Evolutionary conservation across 2,888 invertebrate species (phyloP).

Genomic region (Hedychridium roseum): DNA sequence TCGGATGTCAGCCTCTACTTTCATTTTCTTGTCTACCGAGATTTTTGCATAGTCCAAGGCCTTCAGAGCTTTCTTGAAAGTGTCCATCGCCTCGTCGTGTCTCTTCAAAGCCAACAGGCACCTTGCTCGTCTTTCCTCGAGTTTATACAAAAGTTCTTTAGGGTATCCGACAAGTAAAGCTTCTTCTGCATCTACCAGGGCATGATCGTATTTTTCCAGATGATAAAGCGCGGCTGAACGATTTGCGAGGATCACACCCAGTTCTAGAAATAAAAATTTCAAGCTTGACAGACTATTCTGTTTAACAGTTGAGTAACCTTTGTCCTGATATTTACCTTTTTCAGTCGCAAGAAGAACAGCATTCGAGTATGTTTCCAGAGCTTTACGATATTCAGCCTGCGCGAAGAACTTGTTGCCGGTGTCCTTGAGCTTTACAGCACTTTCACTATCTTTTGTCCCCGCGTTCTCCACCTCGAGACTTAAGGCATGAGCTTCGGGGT

Average conservation of each 20-base stretch:
- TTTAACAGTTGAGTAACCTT: not conserved
- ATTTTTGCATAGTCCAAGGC: conserved; percentile 74
- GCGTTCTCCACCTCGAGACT: conserved; percentile 66
- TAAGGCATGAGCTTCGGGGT: conserved; percentile 64
- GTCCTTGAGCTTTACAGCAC: conserved; percentile 73
- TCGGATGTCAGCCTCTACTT: conserved; percentile 73
- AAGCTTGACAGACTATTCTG: not conserved
- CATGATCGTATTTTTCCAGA: conserved; percentile 72
- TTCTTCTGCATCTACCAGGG: conserved; percentile 76
- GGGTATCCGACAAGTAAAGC: conserved; percentile 76
- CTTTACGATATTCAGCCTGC: conserved; percentile 73
- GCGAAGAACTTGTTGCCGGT: conserved; percentile 79
- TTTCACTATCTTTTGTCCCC: conserved; percentile 68
- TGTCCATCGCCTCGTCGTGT: conserved; percentile 70
- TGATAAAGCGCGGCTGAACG: conserved; percentile 83
- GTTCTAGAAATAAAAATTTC: conserved; percentile 59
- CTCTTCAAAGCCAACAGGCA: conserved; percentile 75
- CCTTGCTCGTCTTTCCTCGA: conserved; percentile 77
- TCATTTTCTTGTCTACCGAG: conserved; percentile 69
- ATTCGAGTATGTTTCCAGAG: conserved; percentile 75
- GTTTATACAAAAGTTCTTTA: conserved; percentile 76
- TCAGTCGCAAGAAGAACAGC: conserved; percentile 74
- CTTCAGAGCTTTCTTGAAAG: conserved; percentile 75
- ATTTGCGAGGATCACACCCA: conserved; percentile 79
- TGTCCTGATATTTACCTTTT: conserved; percentile 66